These are phyloP conservation scores for Corvus cornix DNA, from an alignment of 2,113 vertebrate species.

Conservation along the genomic window DNA sequence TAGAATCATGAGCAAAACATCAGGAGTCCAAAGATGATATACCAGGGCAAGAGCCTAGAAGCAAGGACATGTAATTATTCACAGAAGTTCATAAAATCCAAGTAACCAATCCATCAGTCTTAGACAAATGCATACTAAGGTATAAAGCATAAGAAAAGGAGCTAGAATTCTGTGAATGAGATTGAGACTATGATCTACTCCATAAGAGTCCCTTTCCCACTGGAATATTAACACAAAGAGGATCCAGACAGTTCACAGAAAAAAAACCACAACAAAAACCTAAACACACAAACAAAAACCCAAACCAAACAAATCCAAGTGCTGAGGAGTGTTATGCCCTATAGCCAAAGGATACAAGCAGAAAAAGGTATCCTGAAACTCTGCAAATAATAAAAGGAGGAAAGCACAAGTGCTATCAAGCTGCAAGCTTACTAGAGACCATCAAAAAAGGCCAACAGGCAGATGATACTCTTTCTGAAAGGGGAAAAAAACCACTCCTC, in stretches of 20 bases:
- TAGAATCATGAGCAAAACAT: neutral
- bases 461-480: neutral
- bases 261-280: neutral
- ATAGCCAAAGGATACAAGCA: neutral
- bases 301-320: neutral
- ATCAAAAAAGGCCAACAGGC: neutral
- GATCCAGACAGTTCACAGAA: neutral
- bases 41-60: neutral
- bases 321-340: neutral
- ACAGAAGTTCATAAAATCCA: neutral
- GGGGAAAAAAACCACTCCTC: neutral
- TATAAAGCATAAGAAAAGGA: neutral
- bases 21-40: neutral
- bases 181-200: neutral
- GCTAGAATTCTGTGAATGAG: neutral
- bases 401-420: neutral
- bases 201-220: neutral
- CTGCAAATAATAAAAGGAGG: neutral
- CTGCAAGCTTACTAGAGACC: neutral
- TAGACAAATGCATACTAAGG: neutral
- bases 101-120: neutral
- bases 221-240: neutral
- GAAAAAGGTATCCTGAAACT: neutral
- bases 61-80: neutral
- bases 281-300: neutral